phyloP scores from a whole-genome alignment of 2,797 vertebrate genomes.

The Mycteria americana region DNA sequence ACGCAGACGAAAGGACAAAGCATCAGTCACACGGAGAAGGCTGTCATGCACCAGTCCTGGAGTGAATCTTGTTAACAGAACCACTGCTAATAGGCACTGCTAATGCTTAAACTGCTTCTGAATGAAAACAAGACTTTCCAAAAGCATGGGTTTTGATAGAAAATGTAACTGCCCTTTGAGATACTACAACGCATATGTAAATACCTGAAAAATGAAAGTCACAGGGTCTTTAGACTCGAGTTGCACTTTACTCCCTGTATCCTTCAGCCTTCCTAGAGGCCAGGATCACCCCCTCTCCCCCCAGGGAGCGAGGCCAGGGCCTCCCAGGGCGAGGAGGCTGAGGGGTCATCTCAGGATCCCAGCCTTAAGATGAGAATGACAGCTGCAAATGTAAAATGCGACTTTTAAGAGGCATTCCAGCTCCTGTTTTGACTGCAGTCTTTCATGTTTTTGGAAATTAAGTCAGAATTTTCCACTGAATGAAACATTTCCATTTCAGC shows the following conservation, averaged over 20 bases:
- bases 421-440: background rate
- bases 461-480: constrained; percentile 18
- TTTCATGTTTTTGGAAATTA: constrained; percentile 2
- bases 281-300: background rate
- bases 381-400: constrained; percentile 6
- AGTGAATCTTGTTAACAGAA: background rate
- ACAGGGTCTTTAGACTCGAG: background rate
- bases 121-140: background rate
- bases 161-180: background rate
- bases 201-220: background rate
- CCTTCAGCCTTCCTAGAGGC: background rate
- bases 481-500: background rate
- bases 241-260: background rate
- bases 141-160: background rate
- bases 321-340: background rate
- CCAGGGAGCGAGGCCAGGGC: background rate
- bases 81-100: background rate
- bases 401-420: background rate
- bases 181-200: background rate
- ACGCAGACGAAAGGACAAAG: background rate
- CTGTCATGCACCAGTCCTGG: background rate
- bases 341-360: background rate
- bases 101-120: background rate
- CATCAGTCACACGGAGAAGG: background rate
- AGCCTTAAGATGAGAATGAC: background rate